A percentile compares a stretch with the other conserved stretches of the same genome.
phyloP scores from a whole-genome alignment of 92 coral and sea anemone species.

The Epizoanthus rinbou region DNA sequence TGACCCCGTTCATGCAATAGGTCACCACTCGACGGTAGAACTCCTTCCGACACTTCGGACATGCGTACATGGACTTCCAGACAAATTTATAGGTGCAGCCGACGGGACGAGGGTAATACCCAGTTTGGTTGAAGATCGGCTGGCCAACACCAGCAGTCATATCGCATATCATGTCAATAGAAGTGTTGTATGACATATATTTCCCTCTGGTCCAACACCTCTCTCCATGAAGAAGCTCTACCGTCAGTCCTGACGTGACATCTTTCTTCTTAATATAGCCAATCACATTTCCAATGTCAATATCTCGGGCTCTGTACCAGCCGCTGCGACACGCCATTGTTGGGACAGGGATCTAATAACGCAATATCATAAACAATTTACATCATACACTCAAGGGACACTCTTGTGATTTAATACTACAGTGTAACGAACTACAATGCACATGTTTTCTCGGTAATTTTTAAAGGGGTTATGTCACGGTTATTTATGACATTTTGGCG shows the following conservation, averaged over 20 bases:
- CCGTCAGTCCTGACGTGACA: conserved; percentile 65
- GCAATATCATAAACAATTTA: not conserved
- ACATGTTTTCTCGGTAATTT: too few relatives aligned
- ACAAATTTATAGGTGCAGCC: conserved; percentile 60
- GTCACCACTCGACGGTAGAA: conserved; percentile 58
- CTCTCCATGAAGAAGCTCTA: conserved; percentile 76
- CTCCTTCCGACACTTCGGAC: conserved; percentile 67
- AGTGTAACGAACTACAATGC: too few relatives aligned
- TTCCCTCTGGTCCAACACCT: conserved; percentile 32
- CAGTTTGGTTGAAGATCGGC: conserved; percentile 60
- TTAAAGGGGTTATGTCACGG: too few relatives aligned
- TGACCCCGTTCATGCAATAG: conserved; percentile 68
- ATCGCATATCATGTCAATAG: conserved; percentile 74
- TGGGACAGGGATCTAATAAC: conserved; percentile 38
- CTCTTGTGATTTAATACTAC: too few relatives aligned
- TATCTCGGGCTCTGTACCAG: conserved; percentile 53
- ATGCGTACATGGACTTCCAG: conserved; percentile 88
- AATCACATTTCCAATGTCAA: conserved; percentile 70
- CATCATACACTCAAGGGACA: too few relatives aligned
- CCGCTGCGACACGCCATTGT: conserved; percentile 75
- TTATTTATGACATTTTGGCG: too few relatives aligned
- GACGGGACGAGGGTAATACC: not conserved
- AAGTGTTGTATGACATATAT: conserved; percentile 24
- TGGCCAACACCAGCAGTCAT: conserved; percentile 77
- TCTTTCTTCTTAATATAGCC: conserved; percentile 67